These are phyloP conservation scores for Netelia melanura DNA, from an alignment of 2,888 invertebrate species.

Conservation along the genomic window DNA sequence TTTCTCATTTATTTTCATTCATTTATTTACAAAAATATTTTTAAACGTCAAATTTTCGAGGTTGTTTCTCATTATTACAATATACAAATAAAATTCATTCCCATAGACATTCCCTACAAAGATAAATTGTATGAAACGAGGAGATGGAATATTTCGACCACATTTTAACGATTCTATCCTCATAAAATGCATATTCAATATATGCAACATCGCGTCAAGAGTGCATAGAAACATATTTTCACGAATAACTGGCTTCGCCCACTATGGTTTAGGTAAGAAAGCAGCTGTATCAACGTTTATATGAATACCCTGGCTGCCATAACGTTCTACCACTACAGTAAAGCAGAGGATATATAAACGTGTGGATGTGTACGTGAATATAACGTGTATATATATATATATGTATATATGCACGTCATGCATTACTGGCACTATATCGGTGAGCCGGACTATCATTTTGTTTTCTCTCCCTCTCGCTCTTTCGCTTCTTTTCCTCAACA, in stretches of 20 bases:
- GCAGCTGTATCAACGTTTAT: not conserved
- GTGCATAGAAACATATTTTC: conserved; percentile 19
- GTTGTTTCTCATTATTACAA: too few relatives aligned
- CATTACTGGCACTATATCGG: conserved; percentile 44
- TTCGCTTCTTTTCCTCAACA: conserved; percentile 20
- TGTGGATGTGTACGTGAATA: not conserved
- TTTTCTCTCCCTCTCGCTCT: conserved; percentile 2
- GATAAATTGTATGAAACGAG: not conserved
- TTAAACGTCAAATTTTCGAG: too few relatives aligned
- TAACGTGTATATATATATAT: conserved; percentile 25
- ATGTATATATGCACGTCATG: conserved; percentile 26
- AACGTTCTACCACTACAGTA: not conserved
- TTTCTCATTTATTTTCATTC: too few relatives aligned
- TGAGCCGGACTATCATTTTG: conserved; percentile 27
- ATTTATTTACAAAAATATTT: too few relatives aligned
- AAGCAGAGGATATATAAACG: not conserved
- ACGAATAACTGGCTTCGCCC: not conserved
- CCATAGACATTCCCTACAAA: too few relatives aligned
- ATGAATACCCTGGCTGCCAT: not conserved
- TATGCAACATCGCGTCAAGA: not conserved
- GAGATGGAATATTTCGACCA: not conserved
- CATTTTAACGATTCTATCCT: not conserved
- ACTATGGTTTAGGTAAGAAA: not conserved
- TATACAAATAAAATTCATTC: too few relatives aligned
- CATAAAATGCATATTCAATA: conserved; percentile 1